Base-by-base conservation (phyloP, 2,888 invertebrate genomes). In the Acleris sparsana region DNA sequence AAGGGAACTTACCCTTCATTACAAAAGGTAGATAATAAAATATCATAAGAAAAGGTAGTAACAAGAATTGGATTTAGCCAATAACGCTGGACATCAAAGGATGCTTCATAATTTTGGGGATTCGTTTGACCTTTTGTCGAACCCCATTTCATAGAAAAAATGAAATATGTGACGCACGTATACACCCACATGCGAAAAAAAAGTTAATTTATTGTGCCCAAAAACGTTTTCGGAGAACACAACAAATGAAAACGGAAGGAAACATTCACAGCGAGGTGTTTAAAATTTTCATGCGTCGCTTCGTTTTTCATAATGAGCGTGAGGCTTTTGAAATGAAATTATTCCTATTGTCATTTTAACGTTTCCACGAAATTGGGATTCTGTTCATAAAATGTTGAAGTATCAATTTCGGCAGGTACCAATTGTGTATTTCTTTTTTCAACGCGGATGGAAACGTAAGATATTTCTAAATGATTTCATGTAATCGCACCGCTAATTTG, bases 231-330 rank as follows among this genome's bases (percentile, higher is more conserved):
- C 3, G 13, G 49, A 33, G 29, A 61, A 65, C 20, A 51, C 25
- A 56, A 33, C 51, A 61, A 61, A 64, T 64, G 59, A 65, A 56
- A 61, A 51, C 44, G 60, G 65, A 60, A 61, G 60, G 60, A 61
- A 61, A 56, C 55, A 65, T 61, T 65, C 43, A 65, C 60, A 53
- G 60, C 20, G 25, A 44, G 55, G 55, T 56, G 55, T 61, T 56
- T 61, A 51, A 59, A 60, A 55, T 55, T 60, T 65, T 65, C 29
- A 55, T 43, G 64, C 51, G 55, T 51, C 53, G 53, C 43, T 60
- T 60, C 55, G n/a, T 65, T 51, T 43, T 60, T 22, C 59, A 20
- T 55, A 55, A 59, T 64, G 64, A 64, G 59, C 22, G 22, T 25
- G 43, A 3, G 43, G 25, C 25, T 64, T 60, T 55, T 62, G 55